Evolutionary conservation across 2,113 vertebrate species (phyloP), one percentile per base, ranked within the genome.

Genomic region (Nothobranchius kuhntae): DNA sequence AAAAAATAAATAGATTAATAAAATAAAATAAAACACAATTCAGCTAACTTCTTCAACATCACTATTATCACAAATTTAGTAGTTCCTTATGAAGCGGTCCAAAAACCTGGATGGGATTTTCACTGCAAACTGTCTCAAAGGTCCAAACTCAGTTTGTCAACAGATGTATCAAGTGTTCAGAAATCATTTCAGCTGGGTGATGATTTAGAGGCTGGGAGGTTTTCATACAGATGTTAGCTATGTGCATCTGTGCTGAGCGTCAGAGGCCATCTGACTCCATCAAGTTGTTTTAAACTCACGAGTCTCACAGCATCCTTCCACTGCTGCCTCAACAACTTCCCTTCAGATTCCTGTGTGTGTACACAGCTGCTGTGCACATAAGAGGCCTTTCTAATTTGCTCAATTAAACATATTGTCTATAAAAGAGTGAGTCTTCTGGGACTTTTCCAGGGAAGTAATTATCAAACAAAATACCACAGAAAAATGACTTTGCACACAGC

Each of bases 371-470:
- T 68, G 55, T 66, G 73, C 82, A 88, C 2, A 86, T 88, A 86
- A 53, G 78, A 84, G 75, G 72, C 79, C 82, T 47, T 86, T 87
- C 87, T 90, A 93, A 93, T 91, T 90, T 84, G 84, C 90, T 86
- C 85, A 88, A 92, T 92, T 92, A 89, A 90, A 91, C 86, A 91
- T 90, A 88, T 91, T 92, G 89, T 91, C 90, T 87, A 88, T 91
- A 89, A 92, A 86, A 83, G 59, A 50, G 77, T 79, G 81, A 70
- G 78, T 92, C 91, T 88, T 84, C 77, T 87, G 83, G 86, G 88
- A 78, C 61, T 89, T 91, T 91, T 88, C 87, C 87, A 84, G 82
- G 88, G 89, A 91, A 91, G 86, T 86, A 91, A 91, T 92, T 91
- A 91, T 86, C 73, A 85, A 67, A 73, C 75, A 73, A 91, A 92